Evolutionary conservation across 2,888 invertebrate species (phyloP), one percentile per base, ranked within the genome.

Genomic region (Brachycybe producta): DNA sequence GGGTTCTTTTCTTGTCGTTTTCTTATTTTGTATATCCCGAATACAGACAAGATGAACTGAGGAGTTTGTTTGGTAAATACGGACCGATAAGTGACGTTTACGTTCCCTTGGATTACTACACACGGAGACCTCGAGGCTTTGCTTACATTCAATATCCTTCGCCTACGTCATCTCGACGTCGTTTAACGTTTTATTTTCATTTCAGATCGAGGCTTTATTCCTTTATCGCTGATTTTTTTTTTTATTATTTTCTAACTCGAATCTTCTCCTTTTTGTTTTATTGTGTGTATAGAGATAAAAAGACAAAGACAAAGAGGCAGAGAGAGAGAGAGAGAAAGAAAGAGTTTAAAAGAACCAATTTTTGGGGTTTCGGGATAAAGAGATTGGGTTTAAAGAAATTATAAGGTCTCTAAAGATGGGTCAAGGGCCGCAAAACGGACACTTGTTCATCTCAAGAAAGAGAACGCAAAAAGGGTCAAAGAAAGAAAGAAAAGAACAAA

Each of bases 61-160:
- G 68, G 51, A 61, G 62, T 48, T 54, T 70, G 50, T 72, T 72
- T 62, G 66, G 65, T 46, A 70, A 71, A 61, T 72, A 70, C 61
- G 72, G 71, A 41, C 66, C 65, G 17, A 62, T 72, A 45, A 63
- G 65, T 45, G 43, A 72, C 62, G 70, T 72, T 24, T 72, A 72
- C 58, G 62, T 72, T 38, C 71, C 72, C 30, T 55, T 67, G 52
- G 71, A 71, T 59, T 70, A 70, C 61, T 69, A 67, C 61, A 70
- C 66, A 5, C 52, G 61, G 45, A 57, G 63, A 48, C 62, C 67
- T 24, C 57, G 71, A 54, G 72, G 72, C 40, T 72, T 72, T 64
- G 69, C 70, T 23, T 72, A 72, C 58, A 64, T 72, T 47, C 70
- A 72, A 70, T 71, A 71, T 70, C 70, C 70, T 71, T 71, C 59